These are phyloP conservation scores for Drosophila eohydei DNA, from an alignment of 2,888 invertebrate species.

Conservation along the genomic window DNA sequence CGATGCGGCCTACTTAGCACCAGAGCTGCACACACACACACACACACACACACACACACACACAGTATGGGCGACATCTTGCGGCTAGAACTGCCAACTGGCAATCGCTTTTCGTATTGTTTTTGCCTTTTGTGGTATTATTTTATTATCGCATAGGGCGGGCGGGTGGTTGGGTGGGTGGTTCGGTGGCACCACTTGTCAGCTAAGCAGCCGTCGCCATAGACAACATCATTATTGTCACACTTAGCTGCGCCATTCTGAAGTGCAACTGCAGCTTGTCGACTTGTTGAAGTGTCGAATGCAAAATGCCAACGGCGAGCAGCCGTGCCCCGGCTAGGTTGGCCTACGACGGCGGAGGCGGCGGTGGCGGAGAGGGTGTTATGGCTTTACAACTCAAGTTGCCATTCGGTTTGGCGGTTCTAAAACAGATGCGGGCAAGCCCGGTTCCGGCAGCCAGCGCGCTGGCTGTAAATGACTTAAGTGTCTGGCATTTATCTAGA, in stretches of 20 bases:
- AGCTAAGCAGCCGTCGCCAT: slow-evolving; percentile 37
- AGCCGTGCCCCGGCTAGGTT: not conserved
- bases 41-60: not conserved
- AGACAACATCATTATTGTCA: slow-evolving; percentile 72
- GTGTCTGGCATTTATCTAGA: slow-evolving; percentile 75
- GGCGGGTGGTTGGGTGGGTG: not conserved
- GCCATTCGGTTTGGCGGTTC: slow-evolving; percentile 18
- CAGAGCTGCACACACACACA: slow-evolving; percentile 19
- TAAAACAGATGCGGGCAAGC: slow-evolving; percentile 30
- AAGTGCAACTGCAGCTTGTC: slow-evolving; percentile 60
- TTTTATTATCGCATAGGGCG: slow-evolving; percentile 41
- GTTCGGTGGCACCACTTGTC: slow-evolving; percentile 19
- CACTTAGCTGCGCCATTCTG: slow-evolving; percentile 63
- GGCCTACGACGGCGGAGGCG: not conserved
- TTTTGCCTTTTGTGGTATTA: slow-evolving; percentile 26
- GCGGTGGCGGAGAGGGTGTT: not conserved
- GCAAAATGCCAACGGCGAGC: slow-evolving; percentile 62
- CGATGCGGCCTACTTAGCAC: slow-evolving; percentile 45
- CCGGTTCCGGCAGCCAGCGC: slow-evolving; percentile 26
- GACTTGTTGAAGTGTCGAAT: slow-evolving; percentile 62
- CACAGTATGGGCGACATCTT: slow-evolving; percentile 4
- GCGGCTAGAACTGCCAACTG: slow-evolving; percentile 28
- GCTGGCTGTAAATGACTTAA: slow-evolving; percentile 72
- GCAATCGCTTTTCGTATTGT: slow-evolving; percentile 19
- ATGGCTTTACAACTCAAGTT: slow-evolving; percentile 24